A percentile compares a stretch with the other conserved stretches of the same genome.
phyloP scores from a whole-genome alignment of 1,140 invertebrate species.

The Drosophila ficusphila region DNA sequence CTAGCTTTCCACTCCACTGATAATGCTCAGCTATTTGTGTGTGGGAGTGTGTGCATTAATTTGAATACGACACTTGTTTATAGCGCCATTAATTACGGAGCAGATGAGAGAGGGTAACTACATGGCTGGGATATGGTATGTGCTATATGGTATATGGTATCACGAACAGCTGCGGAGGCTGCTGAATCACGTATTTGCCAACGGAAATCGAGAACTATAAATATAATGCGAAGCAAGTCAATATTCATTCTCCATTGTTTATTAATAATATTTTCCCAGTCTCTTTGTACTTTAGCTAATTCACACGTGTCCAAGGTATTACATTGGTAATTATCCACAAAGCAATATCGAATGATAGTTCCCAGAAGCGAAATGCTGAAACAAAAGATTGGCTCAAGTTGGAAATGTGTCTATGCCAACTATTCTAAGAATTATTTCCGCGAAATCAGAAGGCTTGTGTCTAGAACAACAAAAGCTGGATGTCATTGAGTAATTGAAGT shows the following conservation, averaged over 20 bases:
- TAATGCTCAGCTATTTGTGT: conserved; percentile 43
- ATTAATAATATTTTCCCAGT: conserved; percentile 9
- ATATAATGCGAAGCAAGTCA: conserved; percentile 15
- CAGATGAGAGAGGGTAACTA: not conserved
- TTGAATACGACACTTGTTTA: conserved; percentile 34
- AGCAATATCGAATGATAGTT: conserved; percentile 27
- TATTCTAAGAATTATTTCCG: conserved; percentile 7
- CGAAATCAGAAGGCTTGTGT: not conserved
- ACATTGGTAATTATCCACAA: conserved; percentile 22
- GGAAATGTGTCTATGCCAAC: conserved; percentile 2
- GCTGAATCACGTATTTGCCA: conserved; percentile 32
- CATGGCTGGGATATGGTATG: not conserved
- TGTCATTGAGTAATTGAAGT: not conserved
- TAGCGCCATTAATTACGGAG: conserved; percentile 49
- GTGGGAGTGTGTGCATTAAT: conserved; percentile 31
- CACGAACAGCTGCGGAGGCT: conserved; percentile 9
- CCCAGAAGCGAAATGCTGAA: conserved; percentile 12
- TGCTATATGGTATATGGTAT: no score
- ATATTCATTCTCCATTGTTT: conserved; percentile 17
- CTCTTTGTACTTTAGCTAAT: conserved; percentile 19
- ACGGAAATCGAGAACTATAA: conserved; percentile 22
- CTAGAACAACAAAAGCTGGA: not conserved
- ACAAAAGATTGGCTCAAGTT: conserved; percentile 1
- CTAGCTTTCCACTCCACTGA: conserved; percentile 35
- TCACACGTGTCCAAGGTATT: conserved; percentile 22